Percentiles rank a stretch among this genome's conserved stretches.
Evolutionary conservation across 1,140 invertebrate species (phyloP).

Genomic region (Procambarus virginalis): DNA sequence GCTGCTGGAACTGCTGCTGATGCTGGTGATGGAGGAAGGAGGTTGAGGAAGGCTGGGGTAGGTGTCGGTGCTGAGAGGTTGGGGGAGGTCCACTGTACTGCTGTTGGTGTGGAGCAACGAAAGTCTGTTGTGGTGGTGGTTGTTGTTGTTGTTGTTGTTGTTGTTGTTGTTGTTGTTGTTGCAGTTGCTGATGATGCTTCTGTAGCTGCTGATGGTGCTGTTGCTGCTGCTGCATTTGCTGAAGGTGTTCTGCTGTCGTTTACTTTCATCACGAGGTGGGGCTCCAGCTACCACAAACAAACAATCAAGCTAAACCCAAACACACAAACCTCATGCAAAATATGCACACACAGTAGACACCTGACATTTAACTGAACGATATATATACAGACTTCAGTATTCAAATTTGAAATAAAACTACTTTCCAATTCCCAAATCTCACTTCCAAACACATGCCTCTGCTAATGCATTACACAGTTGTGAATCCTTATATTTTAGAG

Average conservation of each 20-base stretch:
- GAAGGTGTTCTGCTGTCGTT: constrained; percentile 25
- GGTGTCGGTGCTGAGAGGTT: constrained; percentile 47
- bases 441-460: too few relatives aligned
- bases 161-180: constrained; percentile 24
- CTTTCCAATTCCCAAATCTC: too few relatives aligned
- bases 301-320: constrained; percentile 45
- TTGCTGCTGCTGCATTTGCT: constrained; percentile 29
- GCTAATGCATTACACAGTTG: too few relatives aligned
- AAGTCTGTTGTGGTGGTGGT: constrained; percentile 22
- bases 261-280: constrained; percentile 45
- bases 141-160: constrained; percentile 21
- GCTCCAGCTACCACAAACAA: constrained; percentile 61
- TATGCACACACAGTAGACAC: constrained; percentile 14
- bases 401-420: too few relatives aligned
- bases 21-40: constrained; percentile 57
- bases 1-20: constrained; percentile 17
- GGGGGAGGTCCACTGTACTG: constrained; percentile 49
- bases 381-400: too few relatives aligned
- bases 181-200: constrained; percentile 25
- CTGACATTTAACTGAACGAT: too few relatives aligned
- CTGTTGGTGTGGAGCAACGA: constrained; percentile 30
- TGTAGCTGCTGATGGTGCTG: constrained; percentile 11
- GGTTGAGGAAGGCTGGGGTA: constrained; percentile 34
- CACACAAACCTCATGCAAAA: constrained; percentile 45
- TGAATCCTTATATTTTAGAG: too few relatives aligned